These are phyloP conservation scores for Nasalis larvatus DNA, from an alignment of 2,113 vertebrate genomes.

Conservation along the genomic window DNA sequence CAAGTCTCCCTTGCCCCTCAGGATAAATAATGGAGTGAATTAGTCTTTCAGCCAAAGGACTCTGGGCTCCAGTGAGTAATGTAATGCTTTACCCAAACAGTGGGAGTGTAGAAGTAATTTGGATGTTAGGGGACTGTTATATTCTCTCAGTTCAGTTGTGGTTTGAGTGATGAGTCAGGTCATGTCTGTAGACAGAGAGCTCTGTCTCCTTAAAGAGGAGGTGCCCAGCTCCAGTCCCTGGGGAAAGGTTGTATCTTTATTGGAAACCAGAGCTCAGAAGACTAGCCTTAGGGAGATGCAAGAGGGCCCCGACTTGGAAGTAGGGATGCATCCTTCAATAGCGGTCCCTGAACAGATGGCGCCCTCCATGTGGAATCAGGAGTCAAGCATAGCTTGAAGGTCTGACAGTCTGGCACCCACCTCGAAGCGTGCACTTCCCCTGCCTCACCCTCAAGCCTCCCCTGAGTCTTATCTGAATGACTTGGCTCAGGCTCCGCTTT, in stretches of 20 bases:
- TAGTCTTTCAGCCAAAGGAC: neutral
- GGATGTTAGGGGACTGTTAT: no score
- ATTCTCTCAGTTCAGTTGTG: neutral
- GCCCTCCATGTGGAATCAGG: neutral
- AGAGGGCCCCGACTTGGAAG: neutral
- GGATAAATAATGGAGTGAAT: neutral
- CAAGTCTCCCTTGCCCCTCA: neutral
- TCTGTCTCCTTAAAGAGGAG: neutral
- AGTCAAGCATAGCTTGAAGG: neutral
- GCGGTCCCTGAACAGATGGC: neutral
- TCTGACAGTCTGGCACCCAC: rapidly evolving
- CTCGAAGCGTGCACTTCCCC: rapidly evolving
- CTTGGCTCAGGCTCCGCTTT: neutral
- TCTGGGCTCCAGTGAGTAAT: neutral
- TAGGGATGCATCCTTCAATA: neutral
- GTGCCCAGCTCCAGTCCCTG: neutral
- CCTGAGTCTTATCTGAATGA: neutral
- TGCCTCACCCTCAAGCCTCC: rapidly evolving
- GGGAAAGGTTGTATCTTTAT: neutral
- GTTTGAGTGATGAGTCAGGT: neutral
- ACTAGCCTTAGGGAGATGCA: neutral
- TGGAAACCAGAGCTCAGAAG: neutral
- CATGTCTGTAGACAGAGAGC: neutral
- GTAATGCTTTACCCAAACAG: neutral
- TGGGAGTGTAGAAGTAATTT: neutral